A percentile compares a stretch with the other conserved stretches of the same genome.
phyloP scores from a whole-genome alignment of 2,888 invertebrate species.

The Hirtodrosophila confusa region DNA sequence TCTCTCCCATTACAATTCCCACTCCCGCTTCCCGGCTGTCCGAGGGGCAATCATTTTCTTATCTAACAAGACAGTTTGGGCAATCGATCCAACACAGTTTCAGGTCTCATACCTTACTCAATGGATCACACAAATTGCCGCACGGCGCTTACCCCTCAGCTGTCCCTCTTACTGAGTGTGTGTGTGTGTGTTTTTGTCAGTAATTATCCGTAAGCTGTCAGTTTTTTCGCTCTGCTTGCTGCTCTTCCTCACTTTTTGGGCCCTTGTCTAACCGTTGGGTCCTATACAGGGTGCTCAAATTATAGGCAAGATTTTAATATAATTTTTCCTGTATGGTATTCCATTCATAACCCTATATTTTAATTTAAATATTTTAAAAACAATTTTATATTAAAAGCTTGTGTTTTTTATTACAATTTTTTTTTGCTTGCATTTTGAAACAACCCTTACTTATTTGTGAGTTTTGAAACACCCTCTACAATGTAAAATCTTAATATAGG shows the following conservation, averaged over 20 bases:
- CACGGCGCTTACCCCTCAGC: slow-evolving; percentile 38
- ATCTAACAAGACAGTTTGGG: slow-evolving; percentile 74
- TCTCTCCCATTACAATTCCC: not conserved
- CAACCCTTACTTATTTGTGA: too few species aligned
- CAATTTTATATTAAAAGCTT: too few species aligned
- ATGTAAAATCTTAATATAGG: too few species aligned
- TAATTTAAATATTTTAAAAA: too few species aligned
- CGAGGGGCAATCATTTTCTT: slow-evolving; percentile 67
- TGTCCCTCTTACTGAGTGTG: slow-evolving; percentile 13
- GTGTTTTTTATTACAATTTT: too few species aligned
- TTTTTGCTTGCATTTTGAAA: too few species aligned
- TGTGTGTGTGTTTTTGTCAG: slow-evolving; percentile 54
- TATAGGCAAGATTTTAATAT: not conserved
- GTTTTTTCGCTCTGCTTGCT: slow-evolving; percentile 72
- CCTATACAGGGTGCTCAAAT: slow-evolving; percentile 2
- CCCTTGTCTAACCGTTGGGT: slow-evolving; percentile 35
- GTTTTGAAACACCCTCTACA: too few species aligned
- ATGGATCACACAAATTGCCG: slow-evolving; percentile 77
- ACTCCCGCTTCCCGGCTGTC: slow-evolving; percentile 2
- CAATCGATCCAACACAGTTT: slow-evolving; percentile 59
- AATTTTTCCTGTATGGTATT: too few species aligned
- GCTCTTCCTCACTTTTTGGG: slow-evolving; percentile 29
- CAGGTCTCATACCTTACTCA: slow-evolving; percentile 58
- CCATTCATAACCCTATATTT: too few species aligned
- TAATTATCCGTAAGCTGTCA: slow-evolving; percentile 80